Evolutionary conservation across 2,888 invertebrate genomes (phyloP).

Genomic region (Ochropacha duplaris): DNA sequence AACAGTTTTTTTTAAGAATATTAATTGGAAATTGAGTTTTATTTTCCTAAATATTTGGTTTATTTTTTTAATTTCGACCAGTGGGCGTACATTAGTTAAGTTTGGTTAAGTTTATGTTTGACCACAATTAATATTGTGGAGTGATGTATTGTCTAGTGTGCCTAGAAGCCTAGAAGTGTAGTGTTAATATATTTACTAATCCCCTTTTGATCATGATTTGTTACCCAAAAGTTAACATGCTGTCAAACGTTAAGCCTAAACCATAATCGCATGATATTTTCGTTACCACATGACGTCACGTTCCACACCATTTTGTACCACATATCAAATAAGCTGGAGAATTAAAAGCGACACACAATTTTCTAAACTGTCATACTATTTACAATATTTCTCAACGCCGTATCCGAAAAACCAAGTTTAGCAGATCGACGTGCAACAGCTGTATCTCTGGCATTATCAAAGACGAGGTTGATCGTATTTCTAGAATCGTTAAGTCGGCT

Average conservation of each 20-base stretch:
- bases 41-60: no score
- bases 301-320: neutral
- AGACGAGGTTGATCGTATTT: slow-evolving; percentile 35
- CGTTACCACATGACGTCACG: neutral
- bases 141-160: no score
- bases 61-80: no score
- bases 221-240: no score
- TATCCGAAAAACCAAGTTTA: neutral
- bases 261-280: neutral
- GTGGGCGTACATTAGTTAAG: no score
- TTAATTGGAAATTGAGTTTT: no score
- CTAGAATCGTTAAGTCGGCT: slow-evolving; percentile 35
- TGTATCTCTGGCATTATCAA: slow-evolving; percentile 30
- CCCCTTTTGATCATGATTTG: no score
- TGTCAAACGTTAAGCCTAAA: neutral
- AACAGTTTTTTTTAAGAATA: no score
- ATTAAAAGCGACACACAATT: neutral
- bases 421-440: slow-evolving; percentile 20
- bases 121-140: no score
- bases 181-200: no score
- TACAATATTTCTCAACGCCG: neutral
- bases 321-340: neutral
- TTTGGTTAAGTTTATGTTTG: no score
- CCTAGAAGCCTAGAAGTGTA: no score
- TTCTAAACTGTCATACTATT: neutral